phyloP scores from a whole-genome alignment of 2,797 vertebrate genomes.

The Gymnopithys bicolor region DNA sequence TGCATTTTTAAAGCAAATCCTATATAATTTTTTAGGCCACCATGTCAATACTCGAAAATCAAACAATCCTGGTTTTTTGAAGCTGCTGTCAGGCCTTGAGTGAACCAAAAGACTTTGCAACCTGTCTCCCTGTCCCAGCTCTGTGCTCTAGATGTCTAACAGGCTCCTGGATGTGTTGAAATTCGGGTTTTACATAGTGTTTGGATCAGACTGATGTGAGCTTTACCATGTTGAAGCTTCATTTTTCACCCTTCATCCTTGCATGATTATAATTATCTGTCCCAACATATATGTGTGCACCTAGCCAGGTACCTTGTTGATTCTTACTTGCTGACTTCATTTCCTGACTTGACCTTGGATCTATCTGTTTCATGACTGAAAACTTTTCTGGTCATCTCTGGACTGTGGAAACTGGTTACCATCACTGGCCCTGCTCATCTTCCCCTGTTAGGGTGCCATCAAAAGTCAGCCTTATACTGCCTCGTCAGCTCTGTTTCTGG shows the following conservation, averaged over 20 bases:
- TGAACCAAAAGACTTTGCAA: neutral
- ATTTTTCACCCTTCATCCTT: neutral
- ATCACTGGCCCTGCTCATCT: neutral
- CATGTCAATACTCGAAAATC: neutral
- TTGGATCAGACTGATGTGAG: neutral
- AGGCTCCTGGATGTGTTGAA: neutral
- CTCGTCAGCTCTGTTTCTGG: neutral
- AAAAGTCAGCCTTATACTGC: neutral
- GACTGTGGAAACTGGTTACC: neutral
- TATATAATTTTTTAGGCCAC: neutral
- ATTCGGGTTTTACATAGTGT: neutral
- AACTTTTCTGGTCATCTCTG: neutral
- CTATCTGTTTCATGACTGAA: neutral
- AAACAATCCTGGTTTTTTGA: neutral
- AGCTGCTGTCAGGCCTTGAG: neutral
- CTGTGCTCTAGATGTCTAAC: neutral
- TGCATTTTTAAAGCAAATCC: neutral
- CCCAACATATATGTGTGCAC: fast-evolving
- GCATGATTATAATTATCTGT: neutral
- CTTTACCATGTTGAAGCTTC: neutral
- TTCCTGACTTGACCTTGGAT: neutral
- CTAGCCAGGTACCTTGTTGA: neutral
- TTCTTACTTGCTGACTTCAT: neutral
- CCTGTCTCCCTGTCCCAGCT: neutral
- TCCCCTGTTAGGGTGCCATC: neutral